Conservation (phyloP, 1,140 invertebrate species). For the Pteromalus puparum region DNA sequence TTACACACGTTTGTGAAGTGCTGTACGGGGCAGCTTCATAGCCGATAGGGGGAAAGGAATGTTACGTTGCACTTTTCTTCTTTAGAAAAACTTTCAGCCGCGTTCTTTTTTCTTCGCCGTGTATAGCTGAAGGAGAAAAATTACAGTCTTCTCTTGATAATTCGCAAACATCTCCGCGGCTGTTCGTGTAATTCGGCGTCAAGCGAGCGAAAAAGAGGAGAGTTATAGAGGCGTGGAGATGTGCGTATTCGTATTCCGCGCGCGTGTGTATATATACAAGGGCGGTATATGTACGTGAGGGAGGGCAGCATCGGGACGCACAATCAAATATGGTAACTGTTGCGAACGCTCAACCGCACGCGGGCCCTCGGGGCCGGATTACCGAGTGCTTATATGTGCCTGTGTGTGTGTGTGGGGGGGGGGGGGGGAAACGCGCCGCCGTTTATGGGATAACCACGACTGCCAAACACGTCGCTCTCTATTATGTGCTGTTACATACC, state of each 20-base stretch:
- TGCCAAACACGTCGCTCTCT: constrained; percentile 51
- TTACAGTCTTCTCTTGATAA: background rate
- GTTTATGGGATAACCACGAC: constrained; percentile 72
- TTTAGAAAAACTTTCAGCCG: constrained; percentile 16
- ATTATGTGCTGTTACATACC: too few relatives aligned
- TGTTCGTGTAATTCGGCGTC: background rate
- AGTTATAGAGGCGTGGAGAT: background rate
- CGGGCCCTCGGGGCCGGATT: constrained; percentile 72
- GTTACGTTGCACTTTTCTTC: constrained; percentile 38
- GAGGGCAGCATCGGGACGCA: background rate
- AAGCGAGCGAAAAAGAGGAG: constrained; percentile 53
- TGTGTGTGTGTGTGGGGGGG: too few relatives aligned
- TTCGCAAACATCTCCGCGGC: background rate
- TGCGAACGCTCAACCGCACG: constrained; percentile 72
- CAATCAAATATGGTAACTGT: constrained; percentile 75
- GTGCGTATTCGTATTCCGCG: background rate
- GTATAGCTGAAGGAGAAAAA: background rate
- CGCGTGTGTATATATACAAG: background rate
- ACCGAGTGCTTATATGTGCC: constrained; percentile 53
- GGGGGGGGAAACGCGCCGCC: constrained; percentile 62
- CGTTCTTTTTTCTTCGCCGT: background rate
- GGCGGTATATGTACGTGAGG: background rate
- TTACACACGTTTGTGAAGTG: background rate
- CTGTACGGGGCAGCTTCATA: background rate
- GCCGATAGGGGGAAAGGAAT: background rate